Evolutionary conservation across 2,888 invertebrate species (phyloP), one percentile per base, ranked within the genome.

Genomic region (Orthonevra nobilis): DNA sequence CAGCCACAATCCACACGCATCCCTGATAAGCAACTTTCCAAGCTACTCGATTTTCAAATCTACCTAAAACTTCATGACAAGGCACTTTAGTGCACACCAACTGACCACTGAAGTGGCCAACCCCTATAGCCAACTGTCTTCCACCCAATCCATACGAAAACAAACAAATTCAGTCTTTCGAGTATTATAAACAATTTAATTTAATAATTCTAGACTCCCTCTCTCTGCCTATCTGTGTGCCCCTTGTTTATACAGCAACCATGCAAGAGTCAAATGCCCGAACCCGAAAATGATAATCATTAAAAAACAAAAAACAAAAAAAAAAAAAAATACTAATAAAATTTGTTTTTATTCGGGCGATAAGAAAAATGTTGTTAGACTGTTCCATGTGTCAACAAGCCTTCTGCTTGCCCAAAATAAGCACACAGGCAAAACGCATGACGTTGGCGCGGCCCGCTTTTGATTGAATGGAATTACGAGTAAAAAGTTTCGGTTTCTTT

Each of bases 341-440:
- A 63, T 38, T 28, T 63, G 38, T 34, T 61, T 64, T 56, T 32
- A 44, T 38, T 60, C 14, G n/a, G 40, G 44, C 66, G 68, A 75
- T 75, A 75, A 75, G 74, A 75, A 69, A 28, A 46, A 46, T 56
- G 19, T 56, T 46, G 58, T 30, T 38, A 12, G 52, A 64, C 52
- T 34, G 44, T 64, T 32, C 17, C 42, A 44, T 46, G 46, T 66
- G 54, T 56, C 46, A 46, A 56, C 56, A 54, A 40, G 42, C 34
- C 42, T 34, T 14, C 15, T 5, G 23, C 23, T 23, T 40, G 20
- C 52, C 40, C 42, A 17, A 52, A 50, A 15, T 19, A 4, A 14
- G 9, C 12, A 5, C 23, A 20, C 12, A 14, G 28, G 38, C 34
- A 48, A 26, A 23, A n/a, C n/a, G n/a, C n/a, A n/a, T 14, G 26